Evolutionary conservation across 2,113 vertebrate genomes (phyloP).

Genomic region (Dicaeum eximium): DNA sequence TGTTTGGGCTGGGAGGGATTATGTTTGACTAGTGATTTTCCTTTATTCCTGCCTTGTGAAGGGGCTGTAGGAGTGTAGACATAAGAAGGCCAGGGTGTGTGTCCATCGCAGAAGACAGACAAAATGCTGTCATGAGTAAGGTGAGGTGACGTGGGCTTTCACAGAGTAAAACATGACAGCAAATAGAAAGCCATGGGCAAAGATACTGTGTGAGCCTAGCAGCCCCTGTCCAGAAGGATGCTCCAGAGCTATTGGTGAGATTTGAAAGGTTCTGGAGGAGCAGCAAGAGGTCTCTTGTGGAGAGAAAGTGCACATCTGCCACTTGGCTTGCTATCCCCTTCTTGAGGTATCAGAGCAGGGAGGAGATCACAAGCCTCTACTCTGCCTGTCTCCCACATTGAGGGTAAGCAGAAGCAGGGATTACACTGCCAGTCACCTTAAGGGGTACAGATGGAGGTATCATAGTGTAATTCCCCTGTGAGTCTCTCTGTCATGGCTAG

Average conservation of each 20-base stretch:
- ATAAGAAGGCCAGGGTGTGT: neutral
- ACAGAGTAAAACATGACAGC: neutral
- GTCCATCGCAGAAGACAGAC: accelerated
- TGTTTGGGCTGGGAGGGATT: neutral
- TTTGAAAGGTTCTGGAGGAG: neutral
- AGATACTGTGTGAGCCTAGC: neutral
- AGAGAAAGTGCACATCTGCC: neutral
- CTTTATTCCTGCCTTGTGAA: neutral
- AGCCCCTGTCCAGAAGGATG: neutral
- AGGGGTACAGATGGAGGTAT: neutral
- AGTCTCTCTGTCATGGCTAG: neutral
- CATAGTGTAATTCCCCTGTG: neutral
- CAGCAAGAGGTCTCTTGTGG: neutral
- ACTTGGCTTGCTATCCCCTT: neutral
- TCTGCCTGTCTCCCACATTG: neutral
- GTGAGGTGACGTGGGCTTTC: neutral
- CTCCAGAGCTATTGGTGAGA: neutral
- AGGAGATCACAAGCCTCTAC: neutral
- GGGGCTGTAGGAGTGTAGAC: neutral
- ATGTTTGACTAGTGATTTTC: neutral
- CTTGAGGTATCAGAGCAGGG: neutral
- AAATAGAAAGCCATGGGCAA: neutral
- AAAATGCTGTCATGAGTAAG: neutral
- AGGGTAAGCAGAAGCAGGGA: neutral
- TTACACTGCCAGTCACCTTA: neutral